Evolutionary conservation across 2,113 vertebrate species (phyloP).

Genomic region (Tupaia chinensis): DNA sequence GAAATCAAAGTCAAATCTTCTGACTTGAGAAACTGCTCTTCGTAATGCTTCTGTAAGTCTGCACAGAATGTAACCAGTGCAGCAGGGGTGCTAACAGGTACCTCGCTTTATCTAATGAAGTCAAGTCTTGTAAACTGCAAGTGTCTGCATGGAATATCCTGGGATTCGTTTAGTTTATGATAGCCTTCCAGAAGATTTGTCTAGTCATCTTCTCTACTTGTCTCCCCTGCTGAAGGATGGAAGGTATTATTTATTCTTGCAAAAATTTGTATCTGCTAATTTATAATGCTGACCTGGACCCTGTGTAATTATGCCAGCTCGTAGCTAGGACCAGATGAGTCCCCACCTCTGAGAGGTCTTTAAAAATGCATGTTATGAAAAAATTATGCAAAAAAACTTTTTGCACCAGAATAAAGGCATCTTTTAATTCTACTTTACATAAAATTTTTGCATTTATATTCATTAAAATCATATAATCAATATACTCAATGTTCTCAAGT

Average conservation of each 20-base stretch:
- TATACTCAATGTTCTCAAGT: rapidly evolving
- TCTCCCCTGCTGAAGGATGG: neutral
- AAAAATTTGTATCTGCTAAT: neutral
- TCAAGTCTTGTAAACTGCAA: no score
- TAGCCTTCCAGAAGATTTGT: neutral
- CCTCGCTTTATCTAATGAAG: neutral
- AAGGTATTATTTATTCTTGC: neutral
- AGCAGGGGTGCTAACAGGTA: neutral
- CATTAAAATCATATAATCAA: neutral
- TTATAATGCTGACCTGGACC: no score
- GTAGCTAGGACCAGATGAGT: neutral
- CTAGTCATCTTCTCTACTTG: neutral
- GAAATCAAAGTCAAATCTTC: neutral
- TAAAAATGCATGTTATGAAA: no score
- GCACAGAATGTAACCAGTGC: neutral
- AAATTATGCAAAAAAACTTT: no score
- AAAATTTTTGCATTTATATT: no score
- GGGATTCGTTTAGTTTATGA: rapidly evolving
- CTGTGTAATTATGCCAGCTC: no score
- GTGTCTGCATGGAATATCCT: neutral
- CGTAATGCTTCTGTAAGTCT: neutral
- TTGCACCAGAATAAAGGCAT: no score
- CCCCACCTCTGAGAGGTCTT: no score
- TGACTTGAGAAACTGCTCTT: neutral
- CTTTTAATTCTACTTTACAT: no score